phyloP scores from a whole-genome alignment of 2,113 vertebrate genomes.

The Benitochromis conjunctus region DNA sequence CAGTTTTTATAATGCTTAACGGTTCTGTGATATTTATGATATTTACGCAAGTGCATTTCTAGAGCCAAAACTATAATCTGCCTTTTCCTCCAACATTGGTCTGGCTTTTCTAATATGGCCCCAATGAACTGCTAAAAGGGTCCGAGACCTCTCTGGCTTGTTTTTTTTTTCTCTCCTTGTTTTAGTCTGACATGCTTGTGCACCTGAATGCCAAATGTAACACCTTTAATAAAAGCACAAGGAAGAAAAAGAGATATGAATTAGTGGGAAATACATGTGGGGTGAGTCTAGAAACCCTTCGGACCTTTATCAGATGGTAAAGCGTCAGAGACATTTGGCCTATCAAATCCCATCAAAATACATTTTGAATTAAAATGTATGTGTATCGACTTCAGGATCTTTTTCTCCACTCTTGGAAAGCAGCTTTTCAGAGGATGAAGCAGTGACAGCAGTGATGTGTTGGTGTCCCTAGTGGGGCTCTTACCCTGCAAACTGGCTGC shows the following conservation, averaged over 20 bases:
- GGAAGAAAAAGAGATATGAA: neutral
- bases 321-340: conserved; percentile 28
- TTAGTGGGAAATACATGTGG: neutral
- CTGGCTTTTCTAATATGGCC: neutral
- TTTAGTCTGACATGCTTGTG: neutral
- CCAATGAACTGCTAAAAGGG: neutral
- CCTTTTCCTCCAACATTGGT: neutral
- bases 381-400: neutral
- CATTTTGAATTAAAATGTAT: conserved; percentile 30
- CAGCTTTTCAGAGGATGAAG: conserved; percentile 24
- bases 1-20: neutral
- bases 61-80: neutral
- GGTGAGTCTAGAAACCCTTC: neutral
- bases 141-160: neutral
- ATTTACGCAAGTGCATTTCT: neutral
- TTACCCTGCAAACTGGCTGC: conserved; percentile 30
- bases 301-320: neutral
- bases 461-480: conserved; percentile 40
- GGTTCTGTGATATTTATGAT: neutral
- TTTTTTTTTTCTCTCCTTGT: neutral
- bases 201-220: neutral
- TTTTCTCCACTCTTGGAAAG: conserved; percentile 13
- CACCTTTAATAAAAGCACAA: neutral
- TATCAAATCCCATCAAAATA: conserved; percentile 10
- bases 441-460: conserved; percentile 39